These are phyloP conservation scores for Acheta domesticus DNA, from an alignment of 2,888 invertebrate genomes.

Conservation along the genomic window DNA sequence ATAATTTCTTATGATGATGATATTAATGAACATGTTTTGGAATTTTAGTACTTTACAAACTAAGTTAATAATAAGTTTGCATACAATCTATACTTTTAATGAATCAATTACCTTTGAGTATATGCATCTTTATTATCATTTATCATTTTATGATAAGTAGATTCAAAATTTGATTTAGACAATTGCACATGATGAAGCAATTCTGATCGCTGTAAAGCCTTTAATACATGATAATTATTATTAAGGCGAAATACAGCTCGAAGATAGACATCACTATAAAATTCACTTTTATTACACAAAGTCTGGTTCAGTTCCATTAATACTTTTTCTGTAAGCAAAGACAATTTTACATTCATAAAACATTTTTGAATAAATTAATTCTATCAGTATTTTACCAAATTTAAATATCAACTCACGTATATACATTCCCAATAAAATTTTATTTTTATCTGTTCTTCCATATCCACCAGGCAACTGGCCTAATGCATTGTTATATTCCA, in stretches of 20 bases:
- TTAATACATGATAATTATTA: slow-evolving; percentile 92
- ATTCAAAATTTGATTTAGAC: slow-evolving; percentile 82
- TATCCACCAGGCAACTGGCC: slow-evolving; percentile 24
- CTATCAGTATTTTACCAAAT: not conserved
- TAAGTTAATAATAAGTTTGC: too few species aligned
- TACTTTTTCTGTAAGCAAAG: slow-evolving; percentile 67
- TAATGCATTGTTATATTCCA: slow-evolving; percentile 52
- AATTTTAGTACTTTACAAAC: too few species aligned
- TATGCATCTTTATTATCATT: slow-evolving; percentile 76
- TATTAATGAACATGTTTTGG: too few species aligned
- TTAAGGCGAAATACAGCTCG: slow-evolving; percentile 89
- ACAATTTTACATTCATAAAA: slow-evolving; percentile 21
- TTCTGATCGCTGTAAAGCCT: slow-evolving; percentile 81
- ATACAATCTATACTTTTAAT: too few species aligned
- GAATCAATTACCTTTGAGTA: slow-evolving; percentile 54
- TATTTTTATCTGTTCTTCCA: slow-evolving; percentile 53
- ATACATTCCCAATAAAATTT: slow-evolving; percentile 71
- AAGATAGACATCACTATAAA: slow-evolving; percentile 81
- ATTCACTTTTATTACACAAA: slow-evolving; percentile 85
- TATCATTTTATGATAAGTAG: slow-evolving; percentile 82
- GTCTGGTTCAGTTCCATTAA: slow-evolving; percentile 86
- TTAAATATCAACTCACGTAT: slow-evolving; percentile 61
- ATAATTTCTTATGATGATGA: too few species aligned
- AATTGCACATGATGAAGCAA: slow-evolving; percentile 76
- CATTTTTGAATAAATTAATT: not conserved